Conservation (phyloP, 2,888 invertebrate species). For the Chymomyza fuscimana region DNA sequence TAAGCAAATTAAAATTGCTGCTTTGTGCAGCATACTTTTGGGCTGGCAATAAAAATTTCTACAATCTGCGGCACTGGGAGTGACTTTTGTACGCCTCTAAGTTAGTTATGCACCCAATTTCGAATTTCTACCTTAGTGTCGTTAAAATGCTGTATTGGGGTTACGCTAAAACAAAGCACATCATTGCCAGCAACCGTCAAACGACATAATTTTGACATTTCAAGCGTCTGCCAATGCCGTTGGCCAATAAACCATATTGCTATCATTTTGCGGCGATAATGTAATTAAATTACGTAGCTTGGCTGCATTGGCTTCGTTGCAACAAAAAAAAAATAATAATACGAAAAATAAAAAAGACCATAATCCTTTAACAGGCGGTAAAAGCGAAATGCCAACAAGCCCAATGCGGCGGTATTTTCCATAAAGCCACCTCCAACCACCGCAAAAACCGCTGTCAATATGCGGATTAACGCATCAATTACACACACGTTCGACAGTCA, state of each 20-base stretch:
- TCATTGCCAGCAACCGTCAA: background rate
- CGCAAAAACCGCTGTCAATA: conserved; percentile 76
- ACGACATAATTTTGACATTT: background rate
- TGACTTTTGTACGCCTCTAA: background rate
- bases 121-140: background rate
- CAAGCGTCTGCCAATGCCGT: background rate
- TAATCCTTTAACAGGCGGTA: conserved; percentile 65
- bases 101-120: conserved; percentile 13
- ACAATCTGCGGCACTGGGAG: no score
- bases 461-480: conserved; percentile 77
- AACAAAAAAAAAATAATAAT: background rate
- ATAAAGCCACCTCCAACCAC: conserved; percentile 54
- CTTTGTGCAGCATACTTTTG: no score
- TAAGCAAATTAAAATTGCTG: no score
- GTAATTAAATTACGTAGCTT: conserved; percentile 69
- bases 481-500: conserved; percentile 41
- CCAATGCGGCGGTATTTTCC: conserved; percentile 58
- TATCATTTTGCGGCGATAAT: conserved; percentile 63
- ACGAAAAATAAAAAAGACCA: conserved; percentile 32
- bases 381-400: conserved; percentile 43
- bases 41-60: no score
- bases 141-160: background rate
- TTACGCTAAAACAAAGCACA: background rate
- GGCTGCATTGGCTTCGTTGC: conserved; percentile 1
- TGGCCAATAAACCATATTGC: conserved; percentile 59